A percentile compares a stretch with the other conserved stretches of the same genome.
Conservation (phyloP, 2,797 vertebrate species). For the Hephaestus fuliginosus region DNA sequence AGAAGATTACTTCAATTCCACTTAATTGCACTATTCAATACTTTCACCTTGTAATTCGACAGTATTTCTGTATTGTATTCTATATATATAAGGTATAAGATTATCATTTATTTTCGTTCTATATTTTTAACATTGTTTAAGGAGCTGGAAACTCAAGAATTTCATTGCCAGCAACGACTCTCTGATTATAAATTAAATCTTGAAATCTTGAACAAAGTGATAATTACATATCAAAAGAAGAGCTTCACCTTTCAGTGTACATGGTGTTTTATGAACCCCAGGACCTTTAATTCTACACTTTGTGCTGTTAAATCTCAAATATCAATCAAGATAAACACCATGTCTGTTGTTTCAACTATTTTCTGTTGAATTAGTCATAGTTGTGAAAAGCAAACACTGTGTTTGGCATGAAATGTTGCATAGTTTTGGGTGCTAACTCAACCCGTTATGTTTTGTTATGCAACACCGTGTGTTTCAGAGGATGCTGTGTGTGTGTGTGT, state of each 20-base stretch:
- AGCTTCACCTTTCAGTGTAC: neutral
- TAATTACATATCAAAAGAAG: neutral
- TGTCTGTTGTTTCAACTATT: neutral
- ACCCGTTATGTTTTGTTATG: neutral
- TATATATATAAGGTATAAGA: too few relatives aligned
- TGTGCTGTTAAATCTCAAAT: neutral
- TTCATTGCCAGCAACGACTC: too few relatives aligned
- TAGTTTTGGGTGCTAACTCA: neutral
- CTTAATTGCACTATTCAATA: too few relatives aligned
- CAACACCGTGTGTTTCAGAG: constrained; percentile 14
- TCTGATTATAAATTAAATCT: too few relatives aligned
- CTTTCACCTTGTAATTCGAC: too few relatives aligned
- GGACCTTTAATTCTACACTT: too few relatives aligned
- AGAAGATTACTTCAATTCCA: neutral
- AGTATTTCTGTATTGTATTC: too few relatives aligned
- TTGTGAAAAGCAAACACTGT: neutral
- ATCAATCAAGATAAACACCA: neutral
- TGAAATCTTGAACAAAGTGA: neutral
- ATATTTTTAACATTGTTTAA: too few relatives aligned
- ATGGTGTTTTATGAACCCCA: neutral
- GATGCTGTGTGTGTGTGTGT: neutral
- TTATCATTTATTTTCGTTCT: too few relatives aligned
- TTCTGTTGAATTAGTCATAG: neutral
- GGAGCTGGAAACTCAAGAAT: too few relatives aligned
- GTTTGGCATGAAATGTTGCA: neutral